Conservation (phyloP, 2,113 vertebrate species). For the Cinclus cinclus region DNA sequence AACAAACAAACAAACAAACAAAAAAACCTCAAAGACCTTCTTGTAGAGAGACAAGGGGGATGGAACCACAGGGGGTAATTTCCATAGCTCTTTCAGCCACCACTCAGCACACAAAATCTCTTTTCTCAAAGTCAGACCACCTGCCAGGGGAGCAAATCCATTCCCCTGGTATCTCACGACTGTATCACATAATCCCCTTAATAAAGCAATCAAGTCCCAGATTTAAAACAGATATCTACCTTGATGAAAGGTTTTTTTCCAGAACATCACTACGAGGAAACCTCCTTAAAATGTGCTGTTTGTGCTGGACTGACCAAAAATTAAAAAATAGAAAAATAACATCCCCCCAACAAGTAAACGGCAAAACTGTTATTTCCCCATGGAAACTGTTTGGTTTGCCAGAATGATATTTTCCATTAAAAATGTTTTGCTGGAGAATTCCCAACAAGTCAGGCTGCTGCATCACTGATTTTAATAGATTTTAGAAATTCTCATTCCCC, state of each 20-base stretch:
- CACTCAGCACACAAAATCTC: background rate
- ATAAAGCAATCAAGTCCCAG: conserved; percentile 39
- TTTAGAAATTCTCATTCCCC: background rate
- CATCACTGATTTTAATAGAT: conserved; percentile 34
- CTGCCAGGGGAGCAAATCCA: conserved; percentile 35
- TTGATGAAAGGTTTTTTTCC: background rate
- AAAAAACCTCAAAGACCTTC: background rate
- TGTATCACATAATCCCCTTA: background rate
- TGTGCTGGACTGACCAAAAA: conserved; percentile 1
- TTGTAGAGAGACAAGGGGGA: background rate
- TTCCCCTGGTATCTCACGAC: conserved; percentile 7
- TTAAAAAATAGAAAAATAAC: background rate
- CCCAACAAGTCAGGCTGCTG: conserved; percentile 40
- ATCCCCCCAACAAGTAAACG: background rate
- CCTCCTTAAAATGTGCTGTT: background rate
- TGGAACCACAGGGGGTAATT: background rate
- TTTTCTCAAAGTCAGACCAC: conserved; percentile 13
- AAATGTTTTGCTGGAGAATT: conserved; percentile 49
- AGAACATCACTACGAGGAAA: background rate
- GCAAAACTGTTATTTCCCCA: conserved; percentile 36
- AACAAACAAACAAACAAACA: background rate
- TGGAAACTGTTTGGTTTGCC: conserved; percentile 44
- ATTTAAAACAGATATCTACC: conserved; percentile 5
- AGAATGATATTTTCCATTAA: conserved; percentile 58
- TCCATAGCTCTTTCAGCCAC: conserved; percentile 32